A percentile compares a stretch with the other conserved stretches of the same genome.
Evolutionary conservation across 2,797 vertebrate species (phyloP).

Genomic region (Thaleichthys pacificus): DNA sequence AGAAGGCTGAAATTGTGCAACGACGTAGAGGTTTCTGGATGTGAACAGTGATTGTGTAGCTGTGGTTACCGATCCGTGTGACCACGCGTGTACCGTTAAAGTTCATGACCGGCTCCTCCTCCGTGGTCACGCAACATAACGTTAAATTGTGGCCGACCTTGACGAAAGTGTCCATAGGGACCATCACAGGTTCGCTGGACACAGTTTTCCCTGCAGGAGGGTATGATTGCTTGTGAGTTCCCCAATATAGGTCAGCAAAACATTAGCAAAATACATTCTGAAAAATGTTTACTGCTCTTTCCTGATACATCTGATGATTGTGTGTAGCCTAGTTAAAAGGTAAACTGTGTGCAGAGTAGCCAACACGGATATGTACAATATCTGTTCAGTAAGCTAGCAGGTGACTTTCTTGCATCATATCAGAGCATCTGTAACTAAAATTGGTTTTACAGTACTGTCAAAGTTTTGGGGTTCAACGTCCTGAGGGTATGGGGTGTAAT

Average conservation of each 20-base stretch:
- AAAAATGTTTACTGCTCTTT: not conserved
- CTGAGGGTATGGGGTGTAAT: too few species aligned
- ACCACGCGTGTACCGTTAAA: rapidly evolving
- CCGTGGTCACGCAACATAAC: slow-evolving; percentile 65
- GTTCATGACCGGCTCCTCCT: rapidly evolving
- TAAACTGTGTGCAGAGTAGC: too few species aligned
- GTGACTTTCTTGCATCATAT: too few species aligned
- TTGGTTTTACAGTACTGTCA: too few species aligned
- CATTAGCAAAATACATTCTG: not conserved
- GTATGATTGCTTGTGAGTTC: not conserved
- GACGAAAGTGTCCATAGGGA: slow-evolving; percentile 35
- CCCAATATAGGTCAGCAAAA: not conserved
- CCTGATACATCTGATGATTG: too few species aligned
- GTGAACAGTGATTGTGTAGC: slow-evolving; percentile 30
- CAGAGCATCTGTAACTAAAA: too few species aligned
- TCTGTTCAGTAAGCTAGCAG: too few species aligned
- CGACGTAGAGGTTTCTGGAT: rapidly evolving
- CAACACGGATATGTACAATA: too few species aligned
- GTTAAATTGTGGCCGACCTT: slow-evolving; percentile 45
- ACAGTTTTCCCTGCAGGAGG: slow-evolving; percentile 25
- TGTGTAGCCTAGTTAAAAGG: too few species aligned
- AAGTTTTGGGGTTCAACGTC: too few species aligned
- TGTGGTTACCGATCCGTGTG: slow-evolving; percentile 41
- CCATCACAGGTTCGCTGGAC: not conserved
- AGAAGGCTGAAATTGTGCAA: slow-evolving; percentile 4